Evolutionary conservation across 2,888 invertebrate species (phyloP).

Genomic region (Hirtodrosophila trivittata): DNA sequence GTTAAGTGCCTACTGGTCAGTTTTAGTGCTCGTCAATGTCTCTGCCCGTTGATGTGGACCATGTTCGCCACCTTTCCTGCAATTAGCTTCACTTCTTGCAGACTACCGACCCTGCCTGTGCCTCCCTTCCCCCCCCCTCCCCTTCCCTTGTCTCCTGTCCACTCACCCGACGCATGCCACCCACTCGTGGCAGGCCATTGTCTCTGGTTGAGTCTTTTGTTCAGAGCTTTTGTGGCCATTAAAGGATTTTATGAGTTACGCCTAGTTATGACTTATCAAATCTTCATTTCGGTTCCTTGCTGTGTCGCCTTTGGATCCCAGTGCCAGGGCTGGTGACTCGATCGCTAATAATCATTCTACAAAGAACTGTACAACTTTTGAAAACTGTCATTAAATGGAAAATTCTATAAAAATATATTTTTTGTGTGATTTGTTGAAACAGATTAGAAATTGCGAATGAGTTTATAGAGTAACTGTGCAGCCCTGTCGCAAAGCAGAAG

Average conservation of each 20-base stretch:
- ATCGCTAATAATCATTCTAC: too few relatives aligned
- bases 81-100: constrained; percentile 52
- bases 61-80: constrained; percentile 34
- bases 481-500: constrained; percentile 44
- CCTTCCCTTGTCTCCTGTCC: neutral
- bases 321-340: constrained; percentile 51
- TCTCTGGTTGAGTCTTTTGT: constrained; percentile 2
- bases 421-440: too few relatives aligned
- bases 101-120: constrained; percentile 23
- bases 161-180: constrained; percentile 12
- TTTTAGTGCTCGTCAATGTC: constrained; percentile 53
- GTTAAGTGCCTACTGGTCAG: constrained; percentile 68
- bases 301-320: neutral
- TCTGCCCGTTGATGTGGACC: constrained; percentile 24
- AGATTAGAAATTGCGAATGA: neutral
- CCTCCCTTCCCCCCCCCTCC: neutral
- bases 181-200: constrained; percentile 27
- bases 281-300: constrained; percentile 55
- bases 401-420: too few relatives aligned
- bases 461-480: constrained; percentile 2
- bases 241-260: constrained; percentile 77
- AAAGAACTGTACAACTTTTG: too few relatives aligned
- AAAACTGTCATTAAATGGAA: too few relatives aligned
- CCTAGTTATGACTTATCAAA: constrained; percentile 83
- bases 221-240: constrained; percentile 26